Conservation (phyloP, 2,797 vertebrate genomes). For the Columba guinea region DNA sequence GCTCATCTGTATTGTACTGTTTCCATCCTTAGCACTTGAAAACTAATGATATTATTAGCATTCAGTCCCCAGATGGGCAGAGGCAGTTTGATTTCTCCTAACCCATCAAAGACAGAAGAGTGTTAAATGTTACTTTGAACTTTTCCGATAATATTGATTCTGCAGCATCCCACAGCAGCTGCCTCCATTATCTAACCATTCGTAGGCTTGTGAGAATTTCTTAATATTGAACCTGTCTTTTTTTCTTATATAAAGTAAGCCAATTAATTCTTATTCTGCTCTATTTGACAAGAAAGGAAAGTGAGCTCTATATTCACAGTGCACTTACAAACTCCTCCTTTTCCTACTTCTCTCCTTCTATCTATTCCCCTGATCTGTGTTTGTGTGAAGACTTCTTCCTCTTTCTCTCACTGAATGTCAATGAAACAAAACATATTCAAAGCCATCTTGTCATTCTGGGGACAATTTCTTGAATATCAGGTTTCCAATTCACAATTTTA, state of each 20-base stretch:
- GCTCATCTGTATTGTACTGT: background rate
- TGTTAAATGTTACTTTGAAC: background rate
- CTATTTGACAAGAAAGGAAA: background rate
- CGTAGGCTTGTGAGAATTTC: background rate
- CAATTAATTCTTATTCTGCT: constrained; percentile 42
- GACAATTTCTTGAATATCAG: background rate
- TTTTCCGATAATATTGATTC: constrained; percentile 7
- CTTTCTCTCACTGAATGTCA: background rate
- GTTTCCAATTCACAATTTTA: background rate
- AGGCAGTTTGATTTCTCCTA: background rate
- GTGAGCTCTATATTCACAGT: background rate
- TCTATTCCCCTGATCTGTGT: background rate
- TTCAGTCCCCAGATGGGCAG: background rate
- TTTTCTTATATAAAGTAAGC: background rate
- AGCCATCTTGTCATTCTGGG: background rate
- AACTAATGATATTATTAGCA: background rate
- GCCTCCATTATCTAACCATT: background rate
- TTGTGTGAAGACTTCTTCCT: background rate
- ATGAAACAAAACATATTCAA: background rate
- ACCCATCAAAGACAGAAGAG: background rate
- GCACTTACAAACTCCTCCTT: background rate
- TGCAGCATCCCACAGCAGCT: background rate
- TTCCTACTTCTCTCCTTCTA: background rate
- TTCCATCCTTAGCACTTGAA: background rate
- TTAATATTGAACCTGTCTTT: background rate